phyloP scores from a whole-genome alignment of 2,113 vertebrate genomes.

The Ramphastos sulfuratus region DNA sequence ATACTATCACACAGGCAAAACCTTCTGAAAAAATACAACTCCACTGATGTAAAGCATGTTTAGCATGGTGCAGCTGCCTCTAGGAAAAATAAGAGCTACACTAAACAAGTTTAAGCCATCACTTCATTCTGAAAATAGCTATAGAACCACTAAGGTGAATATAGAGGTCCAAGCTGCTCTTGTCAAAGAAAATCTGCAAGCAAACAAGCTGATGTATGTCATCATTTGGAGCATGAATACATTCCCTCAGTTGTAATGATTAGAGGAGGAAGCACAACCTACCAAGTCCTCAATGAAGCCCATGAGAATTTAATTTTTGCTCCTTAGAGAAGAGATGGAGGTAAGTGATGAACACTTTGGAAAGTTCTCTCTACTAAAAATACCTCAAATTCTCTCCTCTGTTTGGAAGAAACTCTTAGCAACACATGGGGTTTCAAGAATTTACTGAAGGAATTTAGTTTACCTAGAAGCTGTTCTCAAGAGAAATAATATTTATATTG shows the following conservation, averaged over 20 bases:
- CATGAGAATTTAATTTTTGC: background rate
- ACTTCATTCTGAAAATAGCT: background rate
- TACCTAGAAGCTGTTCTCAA: background rate
- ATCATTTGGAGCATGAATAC: background rate
- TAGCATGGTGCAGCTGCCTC: background rate
- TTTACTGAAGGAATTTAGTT: background rate
- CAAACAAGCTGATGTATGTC: background rate
- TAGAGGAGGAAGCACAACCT: background rate
- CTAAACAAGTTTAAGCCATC: background rate
- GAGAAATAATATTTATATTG: background rate
- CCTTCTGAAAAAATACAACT: background rate
- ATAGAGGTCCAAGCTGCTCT: background rate
- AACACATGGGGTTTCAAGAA: background rate
- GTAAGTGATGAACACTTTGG: background rate
- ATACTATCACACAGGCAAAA: background rate
- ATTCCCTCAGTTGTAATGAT: background rate
- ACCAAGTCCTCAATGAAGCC: background rate
- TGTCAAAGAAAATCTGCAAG: background rate
- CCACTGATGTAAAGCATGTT: background rate
- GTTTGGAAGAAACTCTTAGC: background rate
- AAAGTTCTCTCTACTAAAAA: background rate
- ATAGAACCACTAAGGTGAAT: background rate
- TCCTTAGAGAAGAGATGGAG: background rate
- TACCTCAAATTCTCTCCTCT: background rate
- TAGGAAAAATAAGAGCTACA: background rate